Evolutionary conservation across 2,797 vertebrate genomes (phyloP), one percentile per base, ranked within the genome.

Genomic region (Lutjanus argentimaculatus): DNA sequence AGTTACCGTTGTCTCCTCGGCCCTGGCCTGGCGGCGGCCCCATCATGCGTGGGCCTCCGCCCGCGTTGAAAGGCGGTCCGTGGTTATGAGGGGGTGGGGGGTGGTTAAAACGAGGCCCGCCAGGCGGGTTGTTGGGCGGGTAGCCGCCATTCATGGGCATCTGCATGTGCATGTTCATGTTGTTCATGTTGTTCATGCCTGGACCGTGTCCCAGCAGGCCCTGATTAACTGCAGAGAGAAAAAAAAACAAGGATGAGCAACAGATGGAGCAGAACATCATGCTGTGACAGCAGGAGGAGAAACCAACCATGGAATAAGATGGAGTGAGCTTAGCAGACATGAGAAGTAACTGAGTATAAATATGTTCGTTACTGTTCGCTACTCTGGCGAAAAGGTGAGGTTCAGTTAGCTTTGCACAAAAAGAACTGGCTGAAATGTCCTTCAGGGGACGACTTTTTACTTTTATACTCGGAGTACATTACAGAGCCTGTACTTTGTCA

Each of bases 71-170:
- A 2, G 95, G 96, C 0, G 95, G 95, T 0, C 95, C 97, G 5
- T 97, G 95, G 40, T 94, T 97, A 52, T 97, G 97, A 0, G 97
- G 97, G 16, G 97, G 97, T 0, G 95, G 95, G 0, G 95, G 96
- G 77, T 95, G 96, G 71, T 88, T 92, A 74, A 96, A 99, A 72
- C 97, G 97, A 59, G 96, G 97, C 58, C 95, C 96, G 0, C 93
- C 94, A 0, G 97, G 97, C 0, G 96, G 94, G 65, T 91, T 94
- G 89, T 93, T 96, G 0, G 96, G 97, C 0, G 97, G 97, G 86
- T 96, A 99, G 59, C 97, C 97, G 0, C 97, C 97, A 2, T 98
- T 98, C 94, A 97, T 96, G 67, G 95, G 95, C 94, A 95, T 95
- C 56, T 87, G 93, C 95, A 96, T 95, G 85, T 94, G 95, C 95